A percentile compares a stretch with the other conserved stretches of the same genome.
phyloP scores from a whole-genome alignment of 2,797 vertebrate genomes.

The Pseudochirops cupreus region DNA sequence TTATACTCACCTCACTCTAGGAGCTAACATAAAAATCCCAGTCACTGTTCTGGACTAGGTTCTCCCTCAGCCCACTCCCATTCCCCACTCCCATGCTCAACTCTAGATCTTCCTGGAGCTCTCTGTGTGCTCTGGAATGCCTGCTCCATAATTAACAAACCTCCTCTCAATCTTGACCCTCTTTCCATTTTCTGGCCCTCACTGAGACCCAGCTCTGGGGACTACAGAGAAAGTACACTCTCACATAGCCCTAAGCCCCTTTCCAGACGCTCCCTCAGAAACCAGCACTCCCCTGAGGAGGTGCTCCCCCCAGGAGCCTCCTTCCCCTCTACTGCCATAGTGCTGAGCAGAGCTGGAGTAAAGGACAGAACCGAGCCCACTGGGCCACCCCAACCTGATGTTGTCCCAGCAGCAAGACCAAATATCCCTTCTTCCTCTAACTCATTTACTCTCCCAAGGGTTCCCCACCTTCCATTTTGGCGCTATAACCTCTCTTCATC shows the following conservation, averaged over 20 bases:
- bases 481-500: too few species aligned
- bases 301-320: not conserved
- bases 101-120: not conserved
- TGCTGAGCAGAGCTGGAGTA: not conserved
- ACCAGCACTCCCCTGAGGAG: not conserved
- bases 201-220: not conserved
- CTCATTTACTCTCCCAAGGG: not conserved
- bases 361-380: too few species aligned
- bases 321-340: too few species aligned
- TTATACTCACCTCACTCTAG: not conserved
- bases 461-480: too few species aligned
- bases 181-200: not conserved
- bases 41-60: not conserved
- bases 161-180: too few species aligned
- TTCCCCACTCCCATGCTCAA: not conserved
- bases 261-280: not conserved
- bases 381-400: not conserved
- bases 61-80: not conserved
- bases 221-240: not conserved
- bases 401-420: not conserved
- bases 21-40: not conserved
- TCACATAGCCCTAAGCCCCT: not conserved
- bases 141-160: too few species aligned
- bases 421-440: not conserved
- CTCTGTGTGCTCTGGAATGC: not conserved